Base-by-base conservation (phyloP, 1,140 invertebrate genomes). In the Apolygus lucorum region DNA sequence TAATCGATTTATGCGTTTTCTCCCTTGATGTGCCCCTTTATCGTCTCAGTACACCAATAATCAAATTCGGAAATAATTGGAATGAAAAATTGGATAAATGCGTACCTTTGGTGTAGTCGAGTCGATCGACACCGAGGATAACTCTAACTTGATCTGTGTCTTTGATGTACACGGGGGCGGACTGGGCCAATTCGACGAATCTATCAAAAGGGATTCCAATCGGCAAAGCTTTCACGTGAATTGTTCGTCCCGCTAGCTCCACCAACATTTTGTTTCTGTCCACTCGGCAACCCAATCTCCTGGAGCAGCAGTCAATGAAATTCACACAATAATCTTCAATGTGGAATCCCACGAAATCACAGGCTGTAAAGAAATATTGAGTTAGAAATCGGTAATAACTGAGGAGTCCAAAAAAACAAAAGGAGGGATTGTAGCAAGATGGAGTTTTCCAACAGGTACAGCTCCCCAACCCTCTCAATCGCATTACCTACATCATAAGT, bases 281-380 rank as follows among this genome's bases (percentile, higher is more conserved):
- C 0, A 95, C 91, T 76, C 92, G 86, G 74, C 91, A 92, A 62
- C 92, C 92, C n/a, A 95, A 82, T 73, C 90, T 85, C 69, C 92
- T 84, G 78, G 93, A 90, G 77, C 92, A 94, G 76, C 92, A 95
- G 75, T 95, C 92, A 2, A 95, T 90, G 74, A 95, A 95, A 78
- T 95, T 95, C 29, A 93, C 79, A 74, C 92, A 94, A 76, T 96
- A 95, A 75, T 94, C 90, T 69, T 91, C 89, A 72, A 94, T 93
- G 75, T 95, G 92, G 76, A 95, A 95, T 59, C 92, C 93, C 52
- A 95, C 90, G 87, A 95, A 89, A 78, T 95, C 92, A 78, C 91
- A 94, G 73, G 90, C 88, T 87, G 76, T 24, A 78, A 78, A 4
- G 17, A 17, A 21, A 24, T 66, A 66, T 52, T 52, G 49, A 66